Evolutionary conservation across 2,113 vertebrate species (phyloP), one percentile per base, ranked within the genome.

Genomic region (Psittacara wagleri): DNA sequence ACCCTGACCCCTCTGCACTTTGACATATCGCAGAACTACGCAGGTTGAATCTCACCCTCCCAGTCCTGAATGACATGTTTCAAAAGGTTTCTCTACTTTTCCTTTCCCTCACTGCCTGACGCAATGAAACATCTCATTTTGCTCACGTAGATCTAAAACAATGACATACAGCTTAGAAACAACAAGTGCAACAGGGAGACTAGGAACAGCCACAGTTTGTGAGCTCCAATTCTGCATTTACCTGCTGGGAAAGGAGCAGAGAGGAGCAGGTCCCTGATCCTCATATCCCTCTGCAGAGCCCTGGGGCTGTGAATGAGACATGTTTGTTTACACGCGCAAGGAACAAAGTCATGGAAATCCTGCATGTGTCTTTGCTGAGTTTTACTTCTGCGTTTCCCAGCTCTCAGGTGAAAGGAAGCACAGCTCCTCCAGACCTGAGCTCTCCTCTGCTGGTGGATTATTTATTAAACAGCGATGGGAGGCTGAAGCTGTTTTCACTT

Each of bases 401-500:
- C 75, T 86, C 77, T 54, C 57, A 78, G 86, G 68, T 95, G 92
- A 96, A 96, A 95, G 89, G 81, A 96, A 97, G 78, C 66, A 79
- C 77, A 93, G 96, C 83, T 90, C 91, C 90, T 93, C 94, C 14
- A 12, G 86, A 92, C 72, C 86, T 70, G 92, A 96, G 90, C 85
- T 87, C 88, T 88, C 73, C 44, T 94, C 75, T 83, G 82, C 90
- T 93, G 90, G 92, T 44, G 31, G 94, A 94, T 96, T 97, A 96
- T 90, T 97, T 97, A 97, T 97, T 97, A 97, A 96, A 97, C 93
- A 94, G 94, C 8, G 24, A 94, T 59, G 82, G 95, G 88, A 96
- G 84, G 88, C 66, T 90, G 93, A 94, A 90, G 88, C 97, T 98
- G 96, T 97, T 98, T 97, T 96, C 97, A 98, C 91, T 97, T 97